A percentile compares a stretch with the other conserved stretches of the same genome.
Conservation (phyloP, 2,797 vertebrate genomes). For the Falco columbarius region DNA sequence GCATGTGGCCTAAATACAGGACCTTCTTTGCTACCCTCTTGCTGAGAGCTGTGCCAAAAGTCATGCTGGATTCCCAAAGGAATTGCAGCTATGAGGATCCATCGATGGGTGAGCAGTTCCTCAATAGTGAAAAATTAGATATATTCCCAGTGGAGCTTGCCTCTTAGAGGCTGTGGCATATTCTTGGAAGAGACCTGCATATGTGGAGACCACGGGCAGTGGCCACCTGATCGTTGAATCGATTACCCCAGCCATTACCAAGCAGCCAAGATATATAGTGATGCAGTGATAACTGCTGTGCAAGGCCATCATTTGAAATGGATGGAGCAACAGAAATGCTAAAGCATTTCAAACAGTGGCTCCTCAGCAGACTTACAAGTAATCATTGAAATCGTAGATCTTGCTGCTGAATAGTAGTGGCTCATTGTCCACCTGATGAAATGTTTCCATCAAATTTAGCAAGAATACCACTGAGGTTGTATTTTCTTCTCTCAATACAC, state of each 20-base stretch:
- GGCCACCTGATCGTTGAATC: not conserved
- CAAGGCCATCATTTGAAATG: not conserved
- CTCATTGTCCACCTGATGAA: not conserved
- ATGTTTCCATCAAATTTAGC: not conserved
- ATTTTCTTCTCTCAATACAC: not conserved
- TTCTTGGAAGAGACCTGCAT: not conserved
- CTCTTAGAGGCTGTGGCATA: not conserved
- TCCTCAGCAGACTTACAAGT: not conserved
- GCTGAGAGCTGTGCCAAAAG: not conserved
- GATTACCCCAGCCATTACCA: not conserved
- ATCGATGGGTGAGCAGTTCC: not conserved
- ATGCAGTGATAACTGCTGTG: not conserved
- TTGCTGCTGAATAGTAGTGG: not conserved
- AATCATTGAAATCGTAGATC: not conserved
- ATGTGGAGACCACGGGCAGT: accelerated
- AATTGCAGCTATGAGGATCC: not conserved
- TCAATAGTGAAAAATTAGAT: not conserved
- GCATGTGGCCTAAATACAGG: accelerated
- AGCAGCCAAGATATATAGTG: not conserved
- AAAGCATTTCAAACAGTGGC: not conserved
- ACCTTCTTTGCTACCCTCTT: not conserved
- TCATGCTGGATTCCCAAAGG: not conserved
- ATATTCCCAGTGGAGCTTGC: accelerated
- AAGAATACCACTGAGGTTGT: not conserved
- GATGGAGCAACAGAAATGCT: not conserved